Base-by-base conservation (phyloP, 2,888 invertebrate genomes). In the Carabus problematicus region DNA sequence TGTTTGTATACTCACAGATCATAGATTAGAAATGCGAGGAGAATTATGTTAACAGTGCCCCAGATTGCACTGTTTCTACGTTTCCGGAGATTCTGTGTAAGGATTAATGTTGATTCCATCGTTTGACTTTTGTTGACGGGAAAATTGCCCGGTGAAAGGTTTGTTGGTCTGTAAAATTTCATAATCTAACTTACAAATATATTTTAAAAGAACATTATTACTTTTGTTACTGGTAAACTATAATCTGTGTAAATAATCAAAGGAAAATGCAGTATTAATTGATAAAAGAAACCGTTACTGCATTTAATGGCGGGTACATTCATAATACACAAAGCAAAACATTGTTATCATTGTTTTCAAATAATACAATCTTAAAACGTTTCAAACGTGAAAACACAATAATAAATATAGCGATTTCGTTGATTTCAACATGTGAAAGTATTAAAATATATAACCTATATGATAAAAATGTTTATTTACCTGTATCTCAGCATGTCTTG, bases 1-100 rank as follows among this genome's bases (percentile, higher is more conserved):
- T n/a, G 14, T 12, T 45, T 3, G 6, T 43, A 45, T 63, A 81
- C 87, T 84, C 80, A 89, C 89, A 89, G 80, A 76, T 89, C 89
- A 76, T 86, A 88, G 8, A 84, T 76, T 45, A 89, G 80, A 61
- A 87, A 75, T 11, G 84, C 75, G 40, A 89, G 79, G 39, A 89
- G 74, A 8, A 81, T 75, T n/a, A 83, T 80, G 75, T 89, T 89
- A 12, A 88, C 76, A 9, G 82, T 75, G 58, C 87, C 86, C 87
- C 89, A 89, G 72, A 84, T 84, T n/a, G 87, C 76, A 18, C 86
- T 84, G 63, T 77, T 82, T 7, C 83, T 82, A 2, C 86, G 83
- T 76, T 84, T 85, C 71, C 78, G 81, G 69, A 85, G 82, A 0
- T 79, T 82, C 73, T 86, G 85, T 59, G 84, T 84, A 9, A 87